A percentile compares a stretch with the other conserved stretches of the same genome.
Conservation (phyloP, 2,888 invertebrate genomes). For the Lissocephala sabroskyi region DNA sequence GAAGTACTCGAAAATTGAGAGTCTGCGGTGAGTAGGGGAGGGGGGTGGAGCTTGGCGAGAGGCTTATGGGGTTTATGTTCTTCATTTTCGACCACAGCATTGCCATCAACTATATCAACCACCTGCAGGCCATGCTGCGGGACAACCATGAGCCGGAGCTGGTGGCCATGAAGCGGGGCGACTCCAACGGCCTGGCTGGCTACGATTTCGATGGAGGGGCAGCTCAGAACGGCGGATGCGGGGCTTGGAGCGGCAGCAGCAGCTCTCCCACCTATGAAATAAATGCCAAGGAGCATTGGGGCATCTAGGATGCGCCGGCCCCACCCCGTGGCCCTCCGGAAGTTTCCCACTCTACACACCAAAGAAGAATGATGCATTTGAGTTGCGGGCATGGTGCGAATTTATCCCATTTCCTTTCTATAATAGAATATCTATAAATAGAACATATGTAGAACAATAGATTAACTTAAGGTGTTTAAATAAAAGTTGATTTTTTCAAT, state of each 20-base stretch:
- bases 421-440: too few relatives aligned
- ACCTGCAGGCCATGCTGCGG: constrained; percentile 75
- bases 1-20: constrained; percentile 89
- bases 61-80: too few relatives aligned
- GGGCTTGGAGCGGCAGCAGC: constrained; percentile 52
- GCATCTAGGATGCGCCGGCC: constrained; percentile 42
- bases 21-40: constrained; percentile 77
- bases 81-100: too few relatives aligned
- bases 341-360: too few relatives aligned
- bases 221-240: constrained; percentile 43
- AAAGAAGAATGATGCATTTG: too few relatives aligned
- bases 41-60: too few relatives aligned
- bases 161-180: constrained; percentile 22
- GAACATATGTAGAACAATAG: too few relatives aligned
- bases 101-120: constrained; percentile 84
- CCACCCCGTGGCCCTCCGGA: too few relatives aligned
- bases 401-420: too few relatives aligned
- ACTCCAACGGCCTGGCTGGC: constrained; percentile 16
- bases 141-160: constrained; percentile 40
- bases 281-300: constrained; percentile 48
- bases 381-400: too few relatives aligned
- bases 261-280: constrained; percentile 44
- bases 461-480: too few relatives aligned
- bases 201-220: constrained; percentile 32
- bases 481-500: too few relatives aligned